phyloP scores from a whole-genome alignment of 2,113 vertebrate genomes.

The Nyctereutes procyonoides region DNA sequence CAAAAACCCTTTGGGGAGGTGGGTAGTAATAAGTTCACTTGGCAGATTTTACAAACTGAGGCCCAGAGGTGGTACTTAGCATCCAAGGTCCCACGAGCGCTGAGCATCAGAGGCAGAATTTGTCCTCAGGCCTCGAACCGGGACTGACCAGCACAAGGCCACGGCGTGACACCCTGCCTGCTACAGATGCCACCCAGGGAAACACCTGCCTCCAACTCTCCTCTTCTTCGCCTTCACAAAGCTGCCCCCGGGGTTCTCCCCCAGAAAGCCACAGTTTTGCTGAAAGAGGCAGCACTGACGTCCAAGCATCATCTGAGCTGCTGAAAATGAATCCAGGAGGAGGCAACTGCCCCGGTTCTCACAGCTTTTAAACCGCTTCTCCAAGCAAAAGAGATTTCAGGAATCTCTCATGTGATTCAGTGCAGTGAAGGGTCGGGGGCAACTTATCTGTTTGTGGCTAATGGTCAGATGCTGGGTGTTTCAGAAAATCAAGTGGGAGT shows the following conservation, averaged over 20 bases:
- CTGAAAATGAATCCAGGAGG: conserved; percentile 17
- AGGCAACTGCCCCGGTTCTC: background rate
- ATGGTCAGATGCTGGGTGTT: background rate
- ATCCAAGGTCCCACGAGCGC: background rate
- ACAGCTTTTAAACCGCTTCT: background rate
- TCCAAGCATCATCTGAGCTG: background rate
- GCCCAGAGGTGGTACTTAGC: background rate
- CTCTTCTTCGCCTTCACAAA: background rate
- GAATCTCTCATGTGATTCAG: background rate
- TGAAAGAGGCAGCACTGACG: background rate
- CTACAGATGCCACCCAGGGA: background rate
- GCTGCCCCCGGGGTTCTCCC: background rate
- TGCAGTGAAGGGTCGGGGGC: background rate
- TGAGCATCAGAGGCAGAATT: background rate
- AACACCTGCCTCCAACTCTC: background rate
- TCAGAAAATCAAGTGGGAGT: background rate
- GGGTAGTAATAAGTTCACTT: background rate
- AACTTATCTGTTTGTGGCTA: background rate
- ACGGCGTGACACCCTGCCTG: too few species aligned
- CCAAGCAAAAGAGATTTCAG: background rate
- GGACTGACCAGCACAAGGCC: background rate
- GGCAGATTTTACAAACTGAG: background rate
- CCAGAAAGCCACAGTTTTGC: background rate
- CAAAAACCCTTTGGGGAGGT: conserved; percentile 20
- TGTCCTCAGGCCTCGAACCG: background rate